These are phyloP conservation scores for Monoplex corrugatus DNA, from an alignment of 2,888 invertebrate species.

Conservation along the genomic window DNA sequence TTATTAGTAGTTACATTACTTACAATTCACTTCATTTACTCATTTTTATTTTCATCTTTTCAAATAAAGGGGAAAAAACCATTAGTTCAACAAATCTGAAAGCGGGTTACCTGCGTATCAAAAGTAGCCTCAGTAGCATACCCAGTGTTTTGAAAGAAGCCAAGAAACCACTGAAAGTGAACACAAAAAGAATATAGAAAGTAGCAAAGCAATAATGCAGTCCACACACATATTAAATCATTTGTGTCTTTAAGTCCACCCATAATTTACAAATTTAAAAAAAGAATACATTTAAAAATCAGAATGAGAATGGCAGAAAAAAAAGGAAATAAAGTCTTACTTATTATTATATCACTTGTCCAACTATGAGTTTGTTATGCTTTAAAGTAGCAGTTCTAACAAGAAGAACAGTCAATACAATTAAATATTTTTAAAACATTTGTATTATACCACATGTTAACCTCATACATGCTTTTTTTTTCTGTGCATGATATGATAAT, in stretches of 20 bases:
- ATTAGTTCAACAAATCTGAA: not conserved
- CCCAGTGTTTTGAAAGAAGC: conserved; percentile 43
- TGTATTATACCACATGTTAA: too few relatives aligned
- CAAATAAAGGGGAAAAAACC: too few relatives aligned
- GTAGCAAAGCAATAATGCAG: too few relatives aligned
- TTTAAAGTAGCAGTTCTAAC: too few relatives aligned
- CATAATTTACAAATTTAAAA: not conserved
- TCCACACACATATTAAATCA: not conserved
- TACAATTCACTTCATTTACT: too few relatives aligned
- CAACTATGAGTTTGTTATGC: too few relatives aligned
- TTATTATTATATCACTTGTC: not conserved
- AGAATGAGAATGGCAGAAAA: not conserved
- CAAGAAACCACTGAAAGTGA: conserved; percentile 43
- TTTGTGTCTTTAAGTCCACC: not conserved
- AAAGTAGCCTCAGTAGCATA: conserved; percentile 65
- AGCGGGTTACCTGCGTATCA: conserved; percentile 60
- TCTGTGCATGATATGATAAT: not conserved
- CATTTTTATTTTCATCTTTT: too few relatives aligned
- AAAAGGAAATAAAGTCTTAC: not conserved
- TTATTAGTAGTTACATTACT: too few relatives aligned
- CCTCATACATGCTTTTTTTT: not conserved
- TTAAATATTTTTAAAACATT: too few relatives aligned
- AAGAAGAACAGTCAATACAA: too few relatives aligned
- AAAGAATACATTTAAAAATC: not conserved
- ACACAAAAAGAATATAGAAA: not conserved